Base-by-base conservation (phyloP, 2,113 vertebrate species). In the Procavia capensis region DNA sequence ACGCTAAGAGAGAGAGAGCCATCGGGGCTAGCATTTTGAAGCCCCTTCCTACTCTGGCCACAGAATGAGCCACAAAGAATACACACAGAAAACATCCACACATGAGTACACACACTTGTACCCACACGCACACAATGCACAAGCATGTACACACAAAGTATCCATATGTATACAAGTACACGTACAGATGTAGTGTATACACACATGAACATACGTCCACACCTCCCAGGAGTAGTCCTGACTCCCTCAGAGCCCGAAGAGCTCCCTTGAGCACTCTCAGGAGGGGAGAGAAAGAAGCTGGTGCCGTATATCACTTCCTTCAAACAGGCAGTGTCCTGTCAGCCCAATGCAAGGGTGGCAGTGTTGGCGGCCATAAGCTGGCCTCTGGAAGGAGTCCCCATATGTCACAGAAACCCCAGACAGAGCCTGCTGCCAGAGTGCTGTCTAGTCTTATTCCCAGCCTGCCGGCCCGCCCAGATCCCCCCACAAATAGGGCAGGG, bases 401-500 rank as follows among this genome's bases (percentile, higher is more conserved):
- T 96, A 95, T 94, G 90, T 97, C 97, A 96, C 87, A 80, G 94
- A 97, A 81, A 97, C 91, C 93, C 95, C 93, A 97, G 96, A 96
- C 92, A 45, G 96, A 96, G 90, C 82, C 92, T 61, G 86, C 95
- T 97, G 96, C 94, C 92, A 98, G 97, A 97, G 93, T 4, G 25
- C 95, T 92, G 96, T 96, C 97, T 96, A 91, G 96, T 97, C 98
- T 98, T 98, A 98, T 98, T 95, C 96, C 96, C 98, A 93, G 94
- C 83, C 93, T 63, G 94, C 95, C 0, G 66, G 97, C 88, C 92
- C 54, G 97, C 88, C 92, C 54, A 87, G 88, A 93, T 97, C 87
- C 95, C 97, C 93, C 94, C 94, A 98, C 97, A 98, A 97, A 96
- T 96, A 98, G 96, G 93, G 81, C 4, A 0, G 45, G 6, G 91